Base-by-base conservation (phyloP, 1,140 invertebrate species). In the Myzus persicae region DNA sequence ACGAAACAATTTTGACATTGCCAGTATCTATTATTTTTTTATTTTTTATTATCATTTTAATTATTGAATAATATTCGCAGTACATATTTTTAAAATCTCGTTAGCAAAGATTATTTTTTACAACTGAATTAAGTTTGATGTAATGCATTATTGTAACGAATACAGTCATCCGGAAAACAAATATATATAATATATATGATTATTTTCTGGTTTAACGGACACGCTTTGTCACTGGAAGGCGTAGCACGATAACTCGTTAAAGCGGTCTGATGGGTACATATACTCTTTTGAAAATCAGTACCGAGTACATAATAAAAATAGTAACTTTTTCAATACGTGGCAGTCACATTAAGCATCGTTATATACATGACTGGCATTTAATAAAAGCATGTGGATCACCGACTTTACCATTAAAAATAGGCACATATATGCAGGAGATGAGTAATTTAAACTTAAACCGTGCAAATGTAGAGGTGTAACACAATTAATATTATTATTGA, bases 281-380 rank as follows among this genome's bases (percentile, higher is more conserved):
- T n/a, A 59, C 51, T 89, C 31, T 89, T 90, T 90, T n/a, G 24
- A 90, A 59, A 90, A 40, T 51, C 44, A 46, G 44, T 36, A 89
- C n/a, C 59, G n/a, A 46, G 85, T 46, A 31, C 24, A 84, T 46
- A n/a, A 87, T n/a, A 87, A 46, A 87, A 87, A 87, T 87, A 87
- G 46, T 46, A 87, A 87, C 85, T n/a, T 87, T 87, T 87, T 26
- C 2, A 87, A 87, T 87, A 87, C 26, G 26, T 36, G 59, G n/a
- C 14, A 82, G 36, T 82, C 36, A 38, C 31, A n/a, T 87, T 46
- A 87, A 46, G 46, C 24, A 20, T 7, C 59, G n/a, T 76, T 76
- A 31, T 44, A 26, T 46, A 46, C 42, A 46, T 44, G 44, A 44
- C 42, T 87, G 31, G 9, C 18, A 24, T 87, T 46, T 87, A 44